Conservation (phyloP, 1,140 invertebrate species). For the Caenorhabditis elegans region WBcel235 BX284603.4:10146501-10147000, state of each 20-base stretch:
- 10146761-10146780: conserved; percentile 26
- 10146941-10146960: neutral
- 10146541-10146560: conserved; percentile 93
- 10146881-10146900: too few species aligned
- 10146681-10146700: neutral
- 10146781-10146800: conserved; percentile 26
- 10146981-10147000: neutral
- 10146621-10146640: conserved; percentile 49
- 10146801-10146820: neutral
- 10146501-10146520: conserved; percentile 74
- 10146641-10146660: conserved; percentile 39
- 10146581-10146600: conserved; percentile 82
- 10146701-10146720: neutral
- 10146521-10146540: conserved; percentile 97
- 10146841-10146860: too few species aligned
- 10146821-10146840: too few species aligned
- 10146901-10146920: neutral
- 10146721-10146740: neutral
- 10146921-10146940: neutral
- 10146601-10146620: conserved; percentile 32
- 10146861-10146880: too few species aligned
- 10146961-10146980: neutral
- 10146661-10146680: neutral
- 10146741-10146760: neutral
- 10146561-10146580: conserved; percentile 98